phyloP scores from a whole-genome alignment of 2,888 invertebrate genomes.

The Caenorhabditis uteleia region DNA sequence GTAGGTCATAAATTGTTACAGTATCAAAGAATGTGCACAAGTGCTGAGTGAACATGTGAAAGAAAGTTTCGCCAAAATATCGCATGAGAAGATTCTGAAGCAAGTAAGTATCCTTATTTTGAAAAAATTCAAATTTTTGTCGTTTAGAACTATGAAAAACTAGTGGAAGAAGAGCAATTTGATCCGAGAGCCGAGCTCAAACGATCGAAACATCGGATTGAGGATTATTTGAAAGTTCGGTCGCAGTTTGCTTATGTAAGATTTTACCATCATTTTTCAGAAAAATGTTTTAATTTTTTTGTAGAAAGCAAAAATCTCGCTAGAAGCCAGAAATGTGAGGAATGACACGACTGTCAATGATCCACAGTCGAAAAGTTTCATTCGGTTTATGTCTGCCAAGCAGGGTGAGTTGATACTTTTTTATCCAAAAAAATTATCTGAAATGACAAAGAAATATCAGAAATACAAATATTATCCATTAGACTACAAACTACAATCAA shows the following conservation, averaged over 20 bases:
- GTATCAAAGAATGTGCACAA: constrained; percentile 52
- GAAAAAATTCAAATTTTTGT: constrained; percentile 24
- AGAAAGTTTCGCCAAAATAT: constrained; percentile 51
- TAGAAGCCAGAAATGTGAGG: constrained; percentile 51
- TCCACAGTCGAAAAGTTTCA: constrained; percentile 58
- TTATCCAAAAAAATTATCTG: constrained; percentile 6
- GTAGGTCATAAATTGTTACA: constrained; percentile 45
- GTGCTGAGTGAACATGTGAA: constrained; percentile 50
- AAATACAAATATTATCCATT: no score
- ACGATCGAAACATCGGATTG: constrained; percentile 58
- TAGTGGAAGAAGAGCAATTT: constrained; percentile 62
- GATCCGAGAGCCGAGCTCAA: constrained; percentile 64
- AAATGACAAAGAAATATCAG: no score
- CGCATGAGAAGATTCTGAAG: constrained; percentile 58
- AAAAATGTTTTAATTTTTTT: background rate
- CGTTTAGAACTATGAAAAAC: constrained; percentile 53
- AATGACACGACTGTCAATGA: constrained; percentile 60
- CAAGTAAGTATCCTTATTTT: no score
- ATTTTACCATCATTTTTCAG: background rate
- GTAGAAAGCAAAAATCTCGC: constrained; percentile 63
- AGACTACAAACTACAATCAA: no score
- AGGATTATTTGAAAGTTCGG: constrained; percentile 60
- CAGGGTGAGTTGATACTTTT: constrained; percentile 28
- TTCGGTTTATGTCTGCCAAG: constrained; percentile 60
- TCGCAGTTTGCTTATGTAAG: constrained; percentile 65